Evolutionary conservation across 2,797 vertebrate species (phyloP), one percentile per base, ranked within the genome.

Genomic region (Catostomus latipinnis): DNA sequence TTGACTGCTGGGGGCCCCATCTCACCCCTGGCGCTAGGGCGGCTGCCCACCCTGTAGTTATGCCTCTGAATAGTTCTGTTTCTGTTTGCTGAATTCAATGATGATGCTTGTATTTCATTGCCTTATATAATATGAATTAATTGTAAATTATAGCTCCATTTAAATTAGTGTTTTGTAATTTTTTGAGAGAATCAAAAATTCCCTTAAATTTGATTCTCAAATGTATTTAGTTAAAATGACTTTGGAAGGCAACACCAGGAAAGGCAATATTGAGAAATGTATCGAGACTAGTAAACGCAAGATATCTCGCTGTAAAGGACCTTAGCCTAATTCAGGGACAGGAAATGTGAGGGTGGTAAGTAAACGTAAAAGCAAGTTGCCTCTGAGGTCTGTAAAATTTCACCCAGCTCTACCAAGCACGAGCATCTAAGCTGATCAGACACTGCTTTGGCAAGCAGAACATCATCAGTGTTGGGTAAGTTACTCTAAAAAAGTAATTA

Each of bases 311-410:
- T 63, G 63, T 50, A 81, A 66, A 56, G 5, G 53, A 74, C 45
- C 79, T 77, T 78, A 22, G 22, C 22, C 22, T 22, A 83, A 82
- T 81, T 78, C 54, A 70, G 75, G 56, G 79, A 66, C 88, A 91
- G 92, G 88, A 93, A 92, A 91, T 90, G 88, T 92, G 89, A 88
- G 83, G 87, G 89, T 87, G 86, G 88, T 88, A 85, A 84, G 80
- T 88, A 89, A 90, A 88, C 85, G 82, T 75, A 78, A 75, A 81
- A 90, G 83, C 80, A 86, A 88, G 91, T 90, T 88, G 79, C 79
- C 83, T 89, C 82, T 83, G 81, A 82, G 76, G 75, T 80, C 83
- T 86, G 86, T 79, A 73, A 76, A 88, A 74, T 88, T 88, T 90
- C 86, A 86, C 22, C 53, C 71, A 81, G 86, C 83, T 74, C 73